Evolutionary conservation across 2,113 vertebrate species (phyloP), one percentile per base, ranked within the genome.

Genomic region (Vidua macroura): DNA sequence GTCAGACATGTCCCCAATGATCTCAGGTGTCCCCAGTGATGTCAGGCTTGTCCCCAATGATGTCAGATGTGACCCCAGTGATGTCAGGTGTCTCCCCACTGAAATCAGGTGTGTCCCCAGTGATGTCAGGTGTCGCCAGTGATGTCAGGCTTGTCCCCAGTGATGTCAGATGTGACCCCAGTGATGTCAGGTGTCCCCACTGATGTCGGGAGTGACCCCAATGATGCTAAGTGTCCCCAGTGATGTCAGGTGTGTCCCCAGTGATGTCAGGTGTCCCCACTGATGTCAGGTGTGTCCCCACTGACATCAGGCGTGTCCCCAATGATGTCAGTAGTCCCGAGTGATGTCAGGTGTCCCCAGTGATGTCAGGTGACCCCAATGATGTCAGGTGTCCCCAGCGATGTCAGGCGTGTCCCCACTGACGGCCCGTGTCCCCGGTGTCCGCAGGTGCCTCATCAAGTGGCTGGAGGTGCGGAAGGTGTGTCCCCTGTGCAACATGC

Each of bases 381-480:
- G 9, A 19, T 27, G 3, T 27, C 48, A 15, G 16, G 4, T 6
- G 14, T 35, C 11, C 19, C 30, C 37, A 13, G 0, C 4, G 2
- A 24, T 78, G 17, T 16, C 23, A 27, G 10, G 4, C 31, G 48
- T 81, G 52, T 48, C n/a, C 43, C 55, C 37, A 3, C 24, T 75
- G 14, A 75, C 9, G 23, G 2, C 11, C 31, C 5, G 48, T 86
- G 74, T 70, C 39, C n/a, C 37, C 58, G 21, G 7, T 78, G 41
- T n/a, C 66, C 53, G 8, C 97, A 99, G 99, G 98, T 99, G 99
- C 98, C 99, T 99, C 98, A 99, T 99, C 96, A 99, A 99, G 92
- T 99, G 99, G 99, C 95, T 99, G 98, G 99, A 99, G 97, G 99
- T 99, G 95, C 98, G 99, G 66, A 99, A 99, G 96, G 99, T 99